Evolutionary conservation across 1,140 invertebrate species (phyloP).

Genomic region (Bombus terrestris): DNA sequence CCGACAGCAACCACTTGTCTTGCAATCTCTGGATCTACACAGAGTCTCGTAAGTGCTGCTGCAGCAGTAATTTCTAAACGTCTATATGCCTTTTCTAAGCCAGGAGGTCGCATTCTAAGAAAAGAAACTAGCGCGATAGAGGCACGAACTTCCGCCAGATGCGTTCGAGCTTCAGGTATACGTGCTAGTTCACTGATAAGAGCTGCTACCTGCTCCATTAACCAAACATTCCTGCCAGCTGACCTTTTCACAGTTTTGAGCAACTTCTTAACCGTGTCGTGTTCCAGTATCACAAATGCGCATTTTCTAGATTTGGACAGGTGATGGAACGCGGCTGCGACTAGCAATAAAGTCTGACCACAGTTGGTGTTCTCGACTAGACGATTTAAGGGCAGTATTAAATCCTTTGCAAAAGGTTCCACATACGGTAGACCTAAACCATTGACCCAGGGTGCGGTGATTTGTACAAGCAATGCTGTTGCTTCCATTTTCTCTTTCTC

Average conservation of each 20-base stretch:
- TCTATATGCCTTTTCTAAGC: slow-evolving; percentile 86
- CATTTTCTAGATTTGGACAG: slow-evolving; percentile 78
- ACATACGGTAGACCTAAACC: slow-evolving; percentile 73
- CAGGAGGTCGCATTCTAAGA: slow-evolving; percentile 86
- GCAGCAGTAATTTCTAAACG: slow-evolving; percentile 92
- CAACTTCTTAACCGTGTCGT: slow-evolving; percentile 83
- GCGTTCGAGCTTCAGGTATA: slow-evolving; percentile 84
- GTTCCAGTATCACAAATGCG: slow-evolving; percentile 84
- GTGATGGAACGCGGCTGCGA: slow-evolving; percentile 88
- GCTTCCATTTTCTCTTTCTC: slow-evolving; percentile 86
- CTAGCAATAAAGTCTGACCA: slow-evolving; percentile 86
- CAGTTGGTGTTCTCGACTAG: slow-evolving; percentile 83
- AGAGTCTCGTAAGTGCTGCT: slow-evolving; percentile 92
- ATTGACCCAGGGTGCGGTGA: slow-evolving; percentile 88
- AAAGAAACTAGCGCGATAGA: slow-evolving; percentile 90
- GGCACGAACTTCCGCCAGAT: slow-evolving; percentile 85
- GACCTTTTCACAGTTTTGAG: slow-evolving; percentile 82
- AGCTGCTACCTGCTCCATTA: slow-evolving; percentile 92
- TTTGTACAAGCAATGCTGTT: slow-evolving; percentile 88
- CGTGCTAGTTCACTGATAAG: slow-evolving; percentile 91
- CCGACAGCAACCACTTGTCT: slow-evolving; percentile 89
- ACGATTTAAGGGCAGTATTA: slow-evolving; percentile 76
- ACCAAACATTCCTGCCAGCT: slow-evolving; percentile 75
- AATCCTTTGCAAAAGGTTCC: slow-evolving; percentile 64
- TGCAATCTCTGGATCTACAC: slow-evolving; percentile 88